Conservation (phyloP, 2,113 vertebrate species). For the Fukomys damarensis region DNA sequence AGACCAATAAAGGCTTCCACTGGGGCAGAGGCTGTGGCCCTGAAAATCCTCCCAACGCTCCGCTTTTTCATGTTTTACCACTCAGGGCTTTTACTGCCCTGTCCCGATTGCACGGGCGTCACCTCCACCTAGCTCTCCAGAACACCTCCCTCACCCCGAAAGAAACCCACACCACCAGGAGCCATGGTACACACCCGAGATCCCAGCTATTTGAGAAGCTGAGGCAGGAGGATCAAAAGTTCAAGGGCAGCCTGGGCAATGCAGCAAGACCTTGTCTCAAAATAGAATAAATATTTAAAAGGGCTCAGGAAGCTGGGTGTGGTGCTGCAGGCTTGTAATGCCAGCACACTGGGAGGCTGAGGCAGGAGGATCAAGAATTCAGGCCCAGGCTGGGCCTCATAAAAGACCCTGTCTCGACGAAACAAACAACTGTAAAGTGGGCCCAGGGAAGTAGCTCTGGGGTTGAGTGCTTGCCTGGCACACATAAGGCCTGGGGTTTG, state of each 20-base stretch:
- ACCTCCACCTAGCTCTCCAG: not conserved
- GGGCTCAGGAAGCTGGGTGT: not conserved
- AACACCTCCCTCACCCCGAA: not conserved
- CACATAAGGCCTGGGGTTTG: not conserved
- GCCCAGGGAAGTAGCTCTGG: not conserved
- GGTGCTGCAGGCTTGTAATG: not conserved
- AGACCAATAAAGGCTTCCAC: accelerated
- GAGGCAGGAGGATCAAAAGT: not conserved
- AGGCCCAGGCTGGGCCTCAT: not conserved
- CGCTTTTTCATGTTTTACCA: not conserved
- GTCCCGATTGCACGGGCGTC: not conserved
- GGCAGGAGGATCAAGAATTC: not conserved
- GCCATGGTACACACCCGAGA: not conserved
- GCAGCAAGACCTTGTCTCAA: not conserved
- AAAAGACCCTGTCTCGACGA: not conserved
- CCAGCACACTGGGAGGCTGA: not conserved
- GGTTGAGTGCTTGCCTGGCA: not conserved
- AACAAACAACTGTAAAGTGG: not conserved
- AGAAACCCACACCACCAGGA: not conserved
- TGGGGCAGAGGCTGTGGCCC: not conserved
- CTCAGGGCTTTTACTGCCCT: not conserved
- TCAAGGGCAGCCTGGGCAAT: not conserved
- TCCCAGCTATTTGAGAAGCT: not conserved
- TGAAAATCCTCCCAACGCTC: not conserved
- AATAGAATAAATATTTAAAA: not conserved